These are phyloP conservation scores for Podocnemis expansa DNA, from an alignment of 2,113 vertebrate genomes.

Conservation along the genomic window DNA sequence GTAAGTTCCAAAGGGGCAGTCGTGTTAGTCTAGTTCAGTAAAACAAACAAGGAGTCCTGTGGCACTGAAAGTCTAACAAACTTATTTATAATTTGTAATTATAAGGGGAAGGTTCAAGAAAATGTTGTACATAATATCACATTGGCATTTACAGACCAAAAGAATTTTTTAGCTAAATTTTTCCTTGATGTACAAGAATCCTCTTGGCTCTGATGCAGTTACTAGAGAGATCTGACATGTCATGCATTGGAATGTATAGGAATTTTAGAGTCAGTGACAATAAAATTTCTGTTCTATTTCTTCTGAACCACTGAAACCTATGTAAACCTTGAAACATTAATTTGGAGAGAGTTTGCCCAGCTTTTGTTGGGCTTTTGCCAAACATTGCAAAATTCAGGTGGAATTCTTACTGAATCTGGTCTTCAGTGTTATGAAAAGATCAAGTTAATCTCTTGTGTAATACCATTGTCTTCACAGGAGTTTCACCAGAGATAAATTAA, in stretches of 20 bases:
- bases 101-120: not conserved
- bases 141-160: not conserved
- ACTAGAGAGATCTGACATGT: not conserved
- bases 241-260: not conserved
- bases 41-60: too few relatives aligned
- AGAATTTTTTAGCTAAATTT: not conserved
- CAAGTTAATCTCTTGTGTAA: not conserved
- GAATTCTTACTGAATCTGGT: not conserved
- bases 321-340: not conserved
- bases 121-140: not conserved
- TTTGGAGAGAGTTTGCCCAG: not conserved
- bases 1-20: too few relatives aligned
- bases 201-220: rapidly evolving
- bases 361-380: not conserved
- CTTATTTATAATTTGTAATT: too few relatives aligned
- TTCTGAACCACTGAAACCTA: not conserved
- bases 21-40: too few relatives aligned
- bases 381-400: not conserved
- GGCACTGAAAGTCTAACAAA: too few relatives aligned
- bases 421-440: not conserved
- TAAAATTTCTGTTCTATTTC: not conserved
- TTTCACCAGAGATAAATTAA: not conserved
- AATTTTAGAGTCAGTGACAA: not conserved
- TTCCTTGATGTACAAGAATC: not conserved
- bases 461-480: not conserved